Conservation (phyloP, 2,797 vertebrate genomes). For the Chromis chromis region DNA sequence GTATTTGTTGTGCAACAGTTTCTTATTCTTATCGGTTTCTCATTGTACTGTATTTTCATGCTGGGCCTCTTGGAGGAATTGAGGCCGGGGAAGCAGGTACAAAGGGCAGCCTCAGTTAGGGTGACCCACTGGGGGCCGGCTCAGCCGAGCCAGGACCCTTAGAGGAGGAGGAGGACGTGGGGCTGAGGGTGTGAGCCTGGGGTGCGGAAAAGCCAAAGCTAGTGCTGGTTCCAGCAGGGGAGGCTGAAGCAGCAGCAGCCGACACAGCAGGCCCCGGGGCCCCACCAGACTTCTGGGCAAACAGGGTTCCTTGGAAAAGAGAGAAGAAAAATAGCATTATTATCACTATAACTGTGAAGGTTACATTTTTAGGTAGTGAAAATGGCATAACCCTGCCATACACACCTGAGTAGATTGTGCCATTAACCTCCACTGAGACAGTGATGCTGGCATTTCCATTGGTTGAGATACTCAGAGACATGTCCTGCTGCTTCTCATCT, state of each 20-base stretch:
- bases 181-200: slow-evolving; percentile 87
- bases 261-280: slow-evolving; percentile 78
- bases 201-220: slow-evolving; percentile 83
- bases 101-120: slow-evolving; percentile 78
- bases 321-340: neutral
- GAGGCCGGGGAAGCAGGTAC: slow-evolving; percentile 57
- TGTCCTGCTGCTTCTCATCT: slow-evolving; percentile 92
- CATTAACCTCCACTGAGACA: slow-evolving; percentile 97
- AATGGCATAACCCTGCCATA: neutral
- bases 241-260: slow-evolving; percentile 63
- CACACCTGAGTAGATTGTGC: slow-evolving; percentile 94
- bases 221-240: slow-evolving; percentile 84
- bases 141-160: slow-evolving; percentile 91
- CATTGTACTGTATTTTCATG: slow-evolving; percentile 76
- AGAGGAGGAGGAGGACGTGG: slow-evolving; percentile 88
- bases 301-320: slow-evolving; percentile 88
- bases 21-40: slow-evolving; percentile 75
- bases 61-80: slow-evolving; percentile 60
- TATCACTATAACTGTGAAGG: neutral
- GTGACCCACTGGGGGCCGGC: slow-evolving; percentile 91
- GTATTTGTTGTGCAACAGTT: slow-evolving; percentile 88
- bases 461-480: slow-evolving; percentile 91
- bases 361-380: neutral
- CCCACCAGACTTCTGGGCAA: slow-evolving; percentile 91
- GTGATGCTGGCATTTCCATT: slow-evolving; percentile 93